Conservation (phyloP, 2,888 invertebrate species). For the Conomelus anceps region DNA sequence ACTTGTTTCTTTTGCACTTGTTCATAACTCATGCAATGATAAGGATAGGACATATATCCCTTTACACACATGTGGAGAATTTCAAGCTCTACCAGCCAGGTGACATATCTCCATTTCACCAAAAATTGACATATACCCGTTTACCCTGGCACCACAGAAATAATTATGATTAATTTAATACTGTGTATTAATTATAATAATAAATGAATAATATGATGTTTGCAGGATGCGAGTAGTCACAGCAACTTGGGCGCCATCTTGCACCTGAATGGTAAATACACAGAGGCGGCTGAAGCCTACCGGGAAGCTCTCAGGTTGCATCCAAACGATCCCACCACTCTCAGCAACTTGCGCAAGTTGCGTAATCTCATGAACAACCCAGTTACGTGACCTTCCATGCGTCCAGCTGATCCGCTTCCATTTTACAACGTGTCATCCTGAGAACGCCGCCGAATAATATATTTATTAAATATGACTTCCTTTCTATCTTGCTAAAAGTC, state of each 20-base stretch:
- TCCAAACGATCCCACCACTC: constrained; percentile 81
- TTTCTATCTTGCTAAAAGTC: background rate
- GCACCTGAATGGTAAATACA: constrained; percentile 85
- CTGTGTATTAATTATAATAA: background rate
- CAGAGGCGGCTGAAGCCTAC: constrained; percentile 81
- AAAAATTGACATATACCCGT: constrained; percentile 1
- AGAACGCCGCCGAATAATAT: background rate
- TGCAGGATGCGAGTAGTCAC: constrained; percentile 79
- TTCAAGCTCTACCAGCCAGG: background rate
- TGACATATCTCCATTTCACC: background rate
- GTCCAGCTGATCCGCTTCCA: background rate
- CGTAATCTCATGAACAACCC: constrained; percentile 10
- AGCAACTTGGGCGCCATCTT: constrained; percentile 93
- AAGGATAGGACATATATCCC: background rate
- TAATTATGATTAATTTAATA: too few relatives aligned
- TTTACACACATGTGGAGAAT: background rate
- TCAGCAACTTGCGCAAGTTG: constrained; percentile 75
- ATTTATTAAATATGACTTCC: background rate
- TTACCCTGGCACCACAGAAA: background rate
- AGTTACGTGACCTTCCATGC: constrained; percentile 15
- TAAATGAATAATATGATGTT: constrained; percentile 24
- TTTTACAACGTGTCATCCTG: background rate
- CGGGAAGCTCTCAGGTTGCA: constrained; percentile 75
- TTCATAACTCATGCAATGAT: background rate
- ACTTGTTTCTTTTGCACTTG: background rate